Conservation (phyloP, 2,113 vertebrate species). For the Carassius carassius region DNA sequence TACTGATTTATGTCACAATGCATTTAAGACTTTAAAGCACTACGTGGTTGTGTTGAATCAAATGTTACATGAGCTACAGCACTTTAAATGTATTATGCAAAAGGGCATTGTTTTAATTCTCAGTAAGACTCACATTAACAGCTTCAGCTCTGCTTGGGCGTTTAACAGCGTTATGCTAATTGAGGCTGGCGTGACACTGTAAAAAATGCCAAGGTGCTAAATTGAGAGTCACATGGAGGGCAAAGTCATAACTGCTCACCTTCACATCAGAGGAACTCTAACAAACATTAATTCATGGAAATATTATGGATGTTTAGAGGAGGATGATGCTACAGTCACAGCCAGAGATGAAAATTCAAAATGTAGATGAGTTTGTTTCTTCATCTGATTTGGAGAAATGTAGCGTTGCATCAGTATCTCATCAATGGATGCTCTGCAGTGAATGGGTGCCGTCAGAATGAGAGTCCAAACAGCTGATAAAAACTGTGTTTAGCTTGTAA, state of each 20-base stretch:
- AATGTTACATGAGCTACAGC: neutral
- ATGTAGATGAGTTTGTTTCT: neutral
- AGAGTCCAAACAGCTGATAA: neutral
- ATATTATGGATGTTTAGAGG: neutral
- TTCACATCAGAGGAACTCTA: neutral
- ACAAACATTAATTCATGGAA: neutral
- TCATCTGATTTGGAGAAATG: neutral
- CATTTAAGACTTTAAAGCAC: neutral
- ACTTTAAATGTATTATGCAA: neutral
- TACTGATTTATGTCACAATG: neutral
- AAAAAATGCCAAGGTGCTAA: neutral
- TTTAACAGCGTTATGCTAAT: slow-evolving; percentile 17
- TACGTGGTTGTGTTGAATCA: neutral
- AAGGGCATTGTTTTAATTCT: slow-evolving; percentile 14
- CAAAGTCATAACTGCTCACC: slow-evolving; percentile 19
- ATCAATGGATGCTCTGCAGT: neutral
- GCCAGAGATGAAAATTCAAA: neutral
- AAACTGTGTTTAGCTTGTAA: neutral
- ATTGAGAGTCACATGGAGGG: slow-evolving; percentile 6
- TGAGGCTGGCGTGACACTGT: slow-evolving; percentile 3
- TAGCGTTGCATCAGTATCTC: too few species aligned
- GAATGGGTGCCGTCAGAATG: neutral
- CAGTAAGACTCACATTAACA: neutral
- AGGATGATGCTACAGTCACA: neutral
- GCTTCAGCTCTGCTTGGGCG: slow-evolving; percentile 4